Conservation (phyloP, 2,113 vertebrate genomes). For the Ginglymostoma cirratum region DNA sequence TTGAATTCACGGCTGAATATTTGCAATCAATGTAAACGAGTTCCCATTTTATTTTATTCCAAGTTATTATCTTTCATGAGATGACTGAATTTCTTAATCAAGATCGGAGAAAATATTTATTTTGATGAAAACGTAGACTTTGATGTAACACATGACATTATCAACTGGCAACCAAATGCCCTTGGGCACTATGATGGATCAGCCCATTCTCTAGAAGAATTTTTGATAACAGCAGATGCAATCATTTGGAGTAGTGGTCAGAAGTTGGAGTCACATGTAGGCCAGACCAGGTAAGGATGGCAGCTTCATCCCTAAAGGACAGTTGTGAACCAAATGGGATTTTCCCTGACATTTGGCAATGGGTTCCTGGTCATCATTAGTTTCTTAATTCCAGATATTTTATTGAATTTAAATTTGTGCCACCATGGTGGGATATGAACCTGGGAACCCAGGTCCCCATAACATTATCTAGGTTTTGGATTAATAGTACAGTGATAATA, state of each 20-base stretch:
- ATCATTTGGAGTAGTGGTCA: slow-evolving; percentile 18
- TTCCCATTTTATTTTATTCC: background rate
- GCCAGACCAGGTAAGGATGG: too few species aligned
- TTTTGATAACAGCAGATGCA: background rate
- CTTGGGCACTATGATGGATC: slow-evolving; percentile 17
- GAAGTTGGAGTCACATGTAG: background rate
- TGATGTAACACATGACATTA: slow-evolving; percentile 54
- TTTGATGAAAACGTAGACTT: slow-evolving; percentile 59
- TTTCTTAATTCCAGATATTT: too few species aligned
- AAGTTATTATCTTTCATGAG: background rate
- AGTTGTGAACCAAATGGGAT: too few species aligned
- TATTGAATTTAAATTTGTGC: too few species aligned
- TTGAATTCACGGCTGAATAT: too few species aligned
- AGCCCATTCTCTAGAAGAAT: background rate
- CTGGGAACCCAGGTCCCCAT: too few species aligned
- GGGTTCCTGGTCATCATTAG: too few species aligned
- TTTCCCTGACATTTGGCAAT: too few species aligned
- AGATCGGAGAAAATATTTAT: slow-evolving; percentile 50
- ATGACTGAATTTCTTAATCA: slow-evolving; percentile 21
- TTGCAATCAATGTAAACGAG: background rate
- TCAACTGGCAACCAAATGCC: slow-evolving; percentile 48
- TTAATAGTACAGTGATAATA: background rate
- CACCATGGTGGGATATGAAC: too few species aligned
- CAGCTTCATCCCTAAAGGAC: too few species aligned
- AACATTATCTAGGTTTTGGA: background rate